phyloP scores from a whole-genome alignment of 2,888 invertebrate species.

The Oxyteleia sp. region DNA sequence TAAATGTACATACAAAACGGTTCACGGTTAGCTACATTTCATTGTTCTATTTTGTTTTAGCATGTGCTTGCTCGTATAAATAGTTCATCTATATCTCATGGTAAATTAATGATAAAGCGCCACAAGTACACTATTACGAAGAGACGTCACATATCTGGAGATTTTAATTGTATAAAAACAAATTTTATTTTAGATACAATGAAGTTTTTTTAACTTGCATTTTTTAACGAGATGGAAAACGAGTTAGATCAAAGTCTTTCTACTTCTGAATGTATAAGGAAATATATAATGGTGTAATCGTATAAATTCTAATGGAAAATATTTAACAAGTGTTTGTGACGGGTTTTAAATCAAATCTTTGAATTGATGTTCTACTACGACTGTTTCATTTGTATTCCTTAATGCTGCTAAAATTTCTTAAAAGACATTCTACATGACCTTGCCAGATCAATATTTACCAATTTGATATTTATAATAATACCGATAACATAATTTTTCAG shows the following conservation, averaged over 20 bases:
- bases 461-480: conserved; percentile 33
- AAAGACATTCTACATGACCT: conserved; percentile 18
- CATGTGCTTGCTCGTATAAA: conserved; percentile 6
- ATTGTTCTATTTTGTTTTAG: conserved; percentile 42
- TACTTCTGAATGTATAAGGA: conserved; percentile 46
- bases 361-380: conserved; percentile 43
- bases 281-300: conserved; percentile 32
- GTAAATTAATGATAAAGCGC: conserved; percentile 25
- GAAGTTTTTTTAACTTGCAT: conserved; percentile 52
- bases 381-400: conserved; percentile 19
- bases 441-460: conserved; percentile 17
- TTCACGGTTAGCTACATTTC: conserved; percentile 31
- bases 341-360: conserved; percentile 33
- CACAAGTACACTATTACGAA: conserved; percentile 38
- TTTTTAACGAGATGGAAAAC: conserved; percentile 46
- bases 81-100: conserved; percentile 29
- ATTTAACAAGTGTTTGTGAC: conserved; percentile 16
- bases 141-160: conserved; percentile 51
- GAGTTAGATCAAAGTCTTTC: conserved; percentile 61
- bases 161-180: conserved; percentile 59
- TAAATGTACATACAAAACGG: conserved; percentile 50
- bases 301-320: conserved; percentile 17
- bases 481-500: conserved; percentile 29
- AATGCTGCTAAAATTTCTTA: conserved; percentile 43
- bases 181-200: conserved; percentile 65